These are phyloP conservation scores for Lepus americanus DNA, from an alignment of 2,113 vertebrate species.

Conservation along the genomic window DNA sequence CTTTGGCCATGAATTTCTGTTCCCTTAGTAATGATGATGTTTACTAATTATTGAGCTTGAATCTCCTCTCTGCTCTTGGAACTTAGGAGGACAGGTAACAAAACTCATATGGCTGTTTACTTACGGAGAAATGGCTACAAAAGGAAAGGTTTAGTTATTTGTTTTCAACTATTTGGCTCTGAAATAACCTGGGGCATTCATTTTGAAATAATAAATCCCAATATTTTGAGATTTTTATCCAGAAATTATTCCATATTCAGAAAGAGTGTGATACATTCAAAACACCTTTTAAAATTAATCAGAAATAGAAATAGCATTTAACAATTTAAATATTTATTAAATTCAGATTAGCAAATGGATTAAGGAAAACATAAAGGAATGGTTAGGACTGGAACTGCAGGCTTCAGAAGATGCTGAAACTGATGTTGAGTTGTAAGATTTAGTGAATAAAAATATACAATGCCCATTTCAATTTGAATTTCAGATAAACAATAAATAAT, in stretches of 20 bases:
- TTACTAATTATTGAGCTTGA: background rate
- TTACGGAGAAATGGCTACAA: background rate
- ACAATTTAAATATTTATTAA: background rate
- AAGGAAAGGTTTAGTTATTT: background rate
- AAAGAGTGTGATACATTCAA: background rate
- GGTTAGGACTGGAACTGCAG: background rate
- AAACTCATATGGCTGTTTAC: background rate
- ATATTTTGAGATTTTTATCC: background rate
- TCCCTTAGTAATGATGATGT: slow-evolving; percentile 12
- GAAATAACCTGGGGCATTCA: background rate
- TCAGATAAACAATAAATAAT: background rate
- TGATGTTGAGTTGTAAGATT: background rate
- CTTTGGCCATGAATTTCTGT: background rate
- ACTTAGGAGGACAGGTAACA: background rate
- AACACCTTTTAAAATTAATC: slow-evolving; percentile 36
- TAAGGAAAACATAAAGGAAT: background rate
- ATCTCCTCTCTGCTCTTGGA: background rate
- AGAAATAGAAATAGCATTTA: slow-evolving; percentile 1
- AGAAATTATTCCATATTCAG: slow-evolving; percentile 1
- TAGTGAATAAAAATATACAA: slow-evolving; percentile 36
- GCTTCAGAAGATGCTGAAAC: background rate
- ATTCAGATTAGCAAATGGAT: slow-evolving; percentile 31
- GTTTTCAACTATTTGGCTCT: slow-evolving; percentile 33
- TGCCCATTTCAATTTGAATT: background rate
- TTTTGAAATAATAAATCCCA: slow-evolving; percentile 52